phyloP scores from a whole-genome alignment of 2,888 invertebrate species.

The Eledona agricola region DNA sequence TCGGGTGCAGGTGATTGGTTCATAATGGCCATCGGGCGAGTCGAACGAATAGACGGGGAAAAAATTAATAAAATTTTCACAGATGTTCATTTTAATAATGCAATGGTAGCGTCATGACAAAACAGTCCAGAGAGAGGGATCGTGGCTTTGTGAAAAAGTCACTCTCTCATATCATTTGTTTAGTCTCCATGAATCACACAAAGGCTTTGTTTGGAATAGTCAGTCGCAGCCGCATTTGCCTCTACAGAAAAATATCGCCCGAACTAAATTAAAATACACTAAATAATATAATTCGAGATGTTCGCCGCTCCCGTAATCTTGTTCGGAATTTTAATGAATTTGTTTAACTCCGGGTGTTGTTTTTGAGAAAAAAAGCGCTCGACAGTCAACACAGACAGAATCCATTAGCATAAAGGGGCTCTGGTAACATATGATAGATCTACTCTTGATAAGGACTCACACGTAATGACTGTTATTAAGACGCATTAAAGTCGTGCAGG shows the following conservation, averaged over 20 bases:
- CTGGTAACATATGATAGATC: constrained; percentile 40
- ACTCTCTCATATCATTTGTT: constrained; percentile 45
- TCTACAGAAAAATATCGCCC: no score
- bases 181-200: constrained; percentile 45
- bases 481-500: constrained; percentile 55
- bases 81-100: constrained; percentile 40
- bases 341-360: constrained; percentile 5
- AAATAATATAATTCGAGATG: no score
- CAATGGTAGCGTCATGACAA: constrained; percentile 30
- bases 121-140: constrained; percentile 32
- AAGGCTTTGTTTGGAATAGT: constrained; percentile 26
- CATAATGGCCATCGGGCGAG: no score
- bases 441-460: constrained; percentile 41
- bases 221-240: not conserved
- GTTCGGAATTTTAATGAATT: constrained; percentile 11
- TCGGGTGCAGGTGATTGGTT: no score
- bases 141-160: constrained; percentile 39
- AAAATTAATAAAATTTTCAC: constrained; percentile 36
- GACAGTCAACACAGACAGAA: constrained; percentile 16
- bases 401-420: constrained; percentile 46
- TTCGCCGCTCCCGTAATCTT: no score
- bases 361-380: constrained; percentile 2
- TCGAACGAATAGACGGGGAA: no score
- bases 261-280: no score
- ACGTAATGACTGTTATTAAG: constrained; percentile 56